phyloP scores from a whole-genome alignment of 2,113 vertebrate genomes.

The Delphinus delphis region DNA sequence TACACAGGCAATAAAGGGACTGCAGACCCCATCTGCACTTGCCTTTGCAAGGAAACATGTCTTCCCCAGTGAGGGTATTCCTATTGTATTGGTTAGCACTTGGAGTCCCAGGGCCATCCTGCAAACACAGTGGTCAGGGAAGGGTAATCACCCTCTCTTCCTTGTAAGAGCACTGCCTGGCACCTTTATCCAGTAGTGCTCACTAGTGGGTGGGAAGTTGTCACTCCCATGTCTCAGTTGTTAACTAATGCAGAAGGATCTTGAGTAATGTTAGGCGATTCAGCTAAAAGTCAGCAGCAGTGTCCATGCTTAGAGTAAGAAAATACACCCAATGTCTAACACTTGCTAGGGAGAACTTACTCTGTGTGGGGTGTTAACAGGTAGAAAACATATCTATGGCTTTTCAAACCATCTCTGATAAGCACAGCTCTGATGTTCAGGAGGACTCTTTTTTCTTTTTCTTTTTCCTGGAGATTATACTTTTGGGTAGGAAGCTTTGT shows the following conservation, averaged over 20 bases:
- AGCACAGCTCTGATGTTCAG: neutral
- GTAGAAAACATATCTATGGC: neutral
- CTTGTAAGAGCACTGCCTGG: neutral
- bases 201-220: neutral
- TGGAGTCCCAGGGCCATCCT: neutral
- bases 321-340: neutral
- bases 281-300: neutral
- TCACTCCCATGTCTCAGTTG: neutral
- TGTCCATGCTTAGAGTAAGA: neutral
- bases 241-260: neutral
- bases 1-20: neutral
- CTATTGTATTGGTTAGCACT: neutral
- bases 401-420: neutral
- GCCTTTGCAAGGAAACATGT: neutral
- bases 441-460: neutral
- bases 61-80: neutral
- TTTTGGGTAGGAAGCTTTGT: neutral
- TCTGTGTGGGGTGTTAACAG: neutral
- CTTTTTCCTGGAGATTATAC: neutral
- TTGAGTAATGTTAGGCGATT: neutral
- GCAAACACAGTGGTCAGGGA: neutral
- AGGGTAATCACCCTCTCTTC: neutral
- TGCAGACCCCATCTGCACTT: neutral
- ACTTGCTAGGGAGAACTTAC: neutral
- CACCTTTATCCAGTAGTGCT: neutral